phyloP scores from a whole-genome alignment of 2,797 vertebrate genomes.

The Spatula versicolor region DNA sequence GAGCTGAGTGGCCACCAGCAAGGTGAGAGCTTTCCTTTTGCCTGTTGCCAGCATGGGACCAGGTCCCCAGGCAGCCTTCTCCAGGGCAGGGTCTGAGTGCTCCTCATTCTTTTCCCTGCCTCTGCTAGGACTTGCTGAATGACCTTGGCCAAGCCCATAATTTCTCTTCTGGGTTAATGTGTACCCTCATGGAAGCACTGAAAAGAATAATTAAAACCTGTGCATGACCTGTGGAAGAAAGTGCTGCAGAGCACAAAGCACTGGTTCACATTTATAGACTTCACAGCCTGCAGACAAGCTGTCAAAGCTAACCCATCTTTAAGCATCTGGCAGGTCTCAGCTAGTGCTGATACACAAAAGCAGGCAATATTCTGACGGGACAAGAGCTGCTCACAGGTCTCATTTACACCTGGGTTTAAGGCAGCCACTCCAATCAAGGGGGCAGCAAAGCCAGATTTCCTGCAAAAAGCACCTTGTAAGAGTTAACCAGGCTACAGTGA shows the following conservation, averaged over 20 bases:
- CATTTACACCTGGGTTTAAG: neutral
- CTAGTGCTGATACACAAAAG: neutral
- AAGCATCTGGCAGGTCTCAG: neutral
- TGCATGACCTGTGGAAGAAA: neutral
- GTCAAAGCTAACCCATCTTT: neutral
- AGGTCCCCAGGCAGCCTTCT: neutral
- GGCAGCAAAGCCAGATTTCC: neutral
- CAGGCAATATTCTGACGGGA: neutral
- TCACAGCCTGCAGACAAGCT: neutral
- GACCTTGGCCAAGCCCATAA: slow-evolving; percentile 30
- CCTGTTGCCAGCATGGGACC: neutral
- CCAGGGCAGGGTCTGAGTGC: neutral
- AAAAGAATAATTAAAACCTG: neutral
- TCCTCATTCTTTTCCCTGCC: neutral
- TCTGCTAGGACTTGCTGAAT: neutral
- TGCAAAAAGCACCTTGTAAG: neutral
- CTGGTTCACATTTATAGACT: neutral
- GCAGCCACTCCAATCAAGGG: neutral
- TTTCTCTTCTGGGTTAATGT: slow-evolving; percentile 54
- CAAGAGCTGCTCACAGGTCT: neutral
- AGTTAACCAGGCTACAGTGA: rapidly evolving
- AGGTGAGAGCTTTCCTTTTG: neutral
- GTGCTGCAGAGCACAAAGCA: rapidly evolving
- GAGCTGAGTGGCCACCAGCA: neutral
- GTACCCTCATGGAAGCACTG: neutral